phyloP scores from a whole-genome alignment of 2,888 invertebrate species.

The Stenodema calcarata region DNA sequence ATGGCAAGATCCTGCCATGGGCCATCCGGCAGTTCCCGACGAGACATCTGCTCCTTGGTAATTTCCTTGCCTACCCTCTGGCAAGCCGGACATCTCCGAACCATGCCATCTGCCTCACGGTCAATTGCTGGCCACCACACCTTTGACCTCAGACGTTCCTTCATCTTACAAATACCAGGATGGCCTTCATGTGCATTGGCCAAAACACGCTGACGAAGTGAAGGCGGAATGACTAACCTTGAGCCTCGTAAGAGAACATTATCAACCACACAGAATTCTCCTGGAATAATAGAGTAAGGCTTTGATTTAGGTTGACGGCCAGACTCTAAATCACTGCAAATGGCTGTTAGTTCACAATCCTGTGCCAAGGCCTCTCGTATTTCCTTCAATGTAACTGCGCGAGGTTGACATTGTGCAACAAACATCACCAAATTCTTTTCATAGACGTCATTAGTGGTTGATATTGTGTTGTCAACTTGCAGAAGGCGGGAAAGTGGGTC shows the following conservation, averaged over 20 bases:
- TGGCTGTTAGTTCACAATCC: background rate
- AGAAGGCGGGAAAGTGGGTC: background rate
- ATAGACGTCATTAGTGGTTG: background rate
- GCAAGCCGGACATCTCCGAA: constrained; percentile 8
- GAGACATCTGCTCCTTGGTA: background rate
- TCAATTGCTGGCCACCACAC: constrained; percentile 44
- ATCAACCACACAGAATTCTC: background rate
- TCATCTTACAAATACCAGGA: constrained; percentile 41
- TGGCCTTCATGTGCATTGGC: constrained; percentile 44
- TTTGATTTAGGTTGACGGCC: background rate
- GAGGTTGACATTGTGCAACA: background rate
- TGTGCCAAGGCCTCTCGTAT: background rate
- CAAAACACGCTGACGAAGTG: background rate
- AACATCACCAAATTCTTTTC: background rate
- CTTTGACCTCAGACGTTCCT: constrained; percentile 25
- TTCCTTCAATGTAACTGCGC: background rate
- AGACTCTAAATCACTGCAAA: background rate
- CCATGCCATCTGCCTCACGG: background rate
- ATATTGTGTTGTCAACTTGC: background rate
- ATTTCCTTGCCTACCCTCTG: background rate
- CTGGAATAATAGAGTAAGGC: background rate
- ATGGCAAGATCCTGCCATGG: background rate
- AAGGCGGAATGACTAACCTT: background rate
- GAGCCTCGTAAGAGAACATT: background rate
- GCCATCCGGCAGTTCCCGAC: background rate